These are phyloP conservation scores for Aplysia californica DNA, from an alignment of 1,140 invertebrate species.

Conservation along the genomic window DNA sequence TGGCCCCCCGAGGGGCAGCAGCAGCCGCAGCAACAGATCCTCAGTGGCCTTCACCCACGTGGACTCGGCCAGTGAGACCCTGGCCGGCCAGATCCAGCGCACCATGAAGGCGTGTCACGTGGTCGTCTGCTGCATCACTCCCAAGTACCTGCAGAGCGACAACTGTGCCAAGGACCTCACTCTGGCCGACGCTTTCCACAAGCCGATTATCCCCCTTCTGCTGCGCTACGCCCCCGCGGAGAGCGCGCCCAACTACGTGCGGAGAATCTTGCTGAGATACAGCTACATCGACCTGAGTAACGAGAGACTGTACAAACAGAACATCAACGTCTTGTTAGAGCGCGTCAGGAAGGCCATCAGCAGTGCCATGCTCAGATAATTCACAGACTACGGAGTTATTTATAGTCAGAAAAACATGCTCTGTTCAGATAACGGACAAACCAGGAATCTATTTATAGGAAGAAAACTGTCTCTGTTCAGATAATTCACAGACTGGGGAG, in stretches of 20 bases:
- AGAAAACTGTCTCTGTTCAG: no score
- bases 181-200: conserved; percentile 68
- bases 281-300: conserved; percentile 62
- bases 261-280: conserved; percentile 51
- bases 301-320: conserved; percentile 63
- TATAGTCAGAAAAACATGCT: no score
- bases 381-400: no score
- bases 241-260: conserved; percentile 57
- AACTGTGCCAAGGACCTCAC: conserved; percentile 69
- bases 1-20: conserved; percentile 49
- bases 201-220: conserved; percentile 69
- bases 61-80: conserved; percentile 42
- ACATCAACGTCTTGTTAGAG: conserved; percentile 54
- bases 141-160: conserved; percentile 69
- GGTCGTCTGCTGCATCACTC: conserved; percentile 68
- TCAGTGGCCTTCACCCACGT: conserved; percentile 16
- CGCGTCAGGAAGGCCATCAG: conserved; percentile 49
- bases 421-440: no score
- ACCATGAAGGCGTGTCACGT: conserved; percentile 61
- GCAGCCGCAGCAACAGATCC: conserved; percentile 51
- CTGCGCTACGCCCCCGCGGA: conserved; percentile 66
- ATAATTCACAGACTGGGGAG: no score
- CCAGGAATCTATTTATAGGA: no score
- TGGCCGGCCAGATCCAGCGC: conserved; percentile 60
- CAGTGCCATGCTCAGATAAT: background rate